Evolutionary conservation across 2,888 invertebrate genomes (phyloP), one percentile per base, ranked within the genome.

Genomic region (Oscheius myriophilus): DNA sequence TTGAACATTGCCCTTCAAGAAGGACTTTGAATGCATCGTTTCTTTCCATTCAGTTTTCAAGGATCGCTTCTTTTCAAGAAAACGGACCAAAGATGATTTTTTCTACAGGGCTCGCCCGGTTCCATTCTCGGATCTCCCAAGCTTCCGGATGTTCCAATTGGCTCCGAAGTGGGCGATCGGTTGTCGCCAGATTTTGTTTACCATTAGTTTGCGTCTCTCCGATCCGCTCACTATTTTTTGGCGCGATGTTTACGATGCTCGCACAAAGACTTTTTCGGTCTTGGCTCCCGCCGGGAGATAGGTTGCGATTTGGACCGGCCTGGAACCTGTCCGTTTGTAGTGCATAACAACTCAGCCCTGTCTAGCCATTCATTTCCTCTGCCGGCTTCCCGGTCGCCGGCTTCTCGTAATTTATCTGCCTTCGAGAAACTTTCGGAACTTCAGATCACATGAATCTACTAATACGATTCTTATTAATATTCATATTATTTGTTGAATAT

Each of bases 131-230:
- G 53, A 57, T 42, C 57, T 42, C 42, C 18, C 57, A 57, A 23
- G 41, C 57, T 57, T 57, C 41, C 57, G 57, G 57, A 33, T n/a
- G 57, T 57, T 42, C 39, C 41, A 26, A 33, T 33, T 33, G 33
- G 33, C 33, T 41, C n/a, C 57, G 42, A 57, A 57, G 42, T 21
- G 39, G 42, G 42, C 42, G 57, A 57, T 57, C 61, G 61, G 25
- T 61, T 61, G 46, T 63, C 63, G 42, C 52, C 41, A 52, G 52
- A 63, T 52, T 52, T 63, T 53, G 52, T 52, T 63, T 52, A 53
- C 52, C 63, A 53, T 53, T 63, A 53, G 52, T 52, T 53, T 63
- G 63, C 63, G 63, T 63, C 63, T 63, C 63, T 23, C 39, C n/a
- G 23, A 25, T 63, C 23, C 41, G 26, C 21, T 25, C 53, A 42